Evolutionary conservation across 2,113 vertebrate genomes (phyloP).

Genomic region (Tiliqua scincoides): DNA sequence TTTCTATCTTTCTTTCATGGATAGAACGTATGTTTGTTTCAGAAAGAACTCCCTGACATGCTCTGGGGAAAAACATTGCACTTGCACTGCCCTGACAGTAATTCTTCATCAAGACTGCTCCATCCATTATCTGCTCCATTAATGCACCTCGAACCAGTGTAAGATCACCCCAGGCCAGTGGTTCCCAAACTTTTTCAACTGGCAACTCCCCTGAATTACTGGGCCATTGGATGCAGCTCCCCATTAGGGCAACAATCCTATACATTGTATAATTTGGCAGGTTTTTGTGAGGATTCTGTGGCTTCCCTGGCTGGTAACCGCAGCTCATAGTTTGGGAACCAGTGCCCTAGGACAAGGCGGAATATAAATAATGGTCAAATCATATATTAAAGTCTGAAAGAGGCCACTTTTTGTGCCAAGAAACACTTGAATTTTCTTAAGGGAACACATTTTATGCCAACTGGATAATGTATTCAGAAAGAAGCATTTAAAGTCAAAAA

Average conservation of each 20-base stretch:
- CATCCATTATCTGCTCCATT: neutral
- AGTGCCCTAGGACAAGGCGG: too few species aligned
- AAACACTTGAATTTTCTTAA: neutral
- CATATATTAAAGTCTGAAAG: neutral
- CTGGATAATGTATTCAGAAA: neutral
- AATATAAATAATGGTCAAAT: neutral
- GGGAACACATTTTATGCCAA: neutral
- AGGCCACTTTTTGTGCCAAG: neutral
- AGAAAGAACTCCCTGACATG: neutral
- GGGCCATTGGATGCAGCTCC: too few species aligned
- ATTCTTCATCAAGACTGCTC: neutral
- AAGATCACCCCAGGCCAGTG: neutral
- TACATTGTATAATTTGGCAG: too few species aligned
- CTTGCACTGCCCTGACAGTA: too few species aligned
- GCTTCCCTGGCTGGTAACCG: too few species aligned
- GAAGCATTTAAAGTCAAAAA: neutral
- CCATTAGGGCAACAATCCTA: too few species aligned
- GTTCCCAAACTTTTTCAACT: too few species aligned
- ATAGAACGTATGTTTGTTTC: slow-evolving; percentile 3
- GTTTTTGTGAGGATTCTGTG: too few species aligned
- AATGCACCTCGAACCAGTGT: neutral
- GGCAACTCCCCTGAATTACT: too few species aligned
- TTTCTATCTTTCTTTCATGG: neutral
- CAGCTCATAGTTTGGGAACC: too few species aligned
- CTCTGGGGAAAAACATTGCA: neutral